Evolutionary conservation across 2,113 vertebrate species (phyloP), one percentile per base, ranked within the genome.

Genomic region (Corythoichthys intestinalis): DNA sequence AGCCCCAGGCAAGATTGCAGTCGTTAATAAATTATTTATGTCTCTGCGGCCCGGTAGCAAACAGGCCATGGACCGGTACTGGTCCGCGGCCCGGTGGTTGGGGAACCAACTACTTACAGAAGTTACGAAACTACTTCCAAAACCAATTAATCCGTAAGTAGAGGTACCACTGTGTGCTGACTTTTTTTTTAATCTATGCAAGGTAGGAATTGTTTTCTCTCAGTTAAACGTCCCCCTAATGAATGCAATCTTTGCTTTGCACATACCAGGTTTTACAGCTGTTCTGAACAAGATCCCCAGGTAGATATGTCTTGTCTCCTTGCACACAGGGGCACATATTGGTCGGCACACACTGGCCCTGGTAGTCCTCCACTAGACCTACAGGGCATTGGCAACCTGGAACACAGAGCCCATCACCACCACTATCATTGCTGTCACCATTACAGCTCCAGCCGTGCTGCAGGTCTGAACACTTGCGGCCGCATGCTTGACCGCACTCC

Each of bases 191-290:
- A 28, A 28, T 28, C 41, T 44, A 44, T 44, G 6, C 41, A 44
- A 44, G 1, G 6, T 1, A 44, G 4, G 3, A 44, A 5, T 44
- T 44, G 41, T 2, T 6, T 1, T 44, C 41, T 5, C 3, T 44
- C 41, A 44, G 9, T 8, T 44, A 44, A 44, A 44, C 9, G 41
- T 7, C 1, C 6, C 41, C 9, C 41, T 44, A 44, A 44, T 44
- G 3, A 44, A 17, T 58, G 1, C 37, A 15, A 39, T 61, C 2
- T 41, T 61, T 3, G 38, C 2, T 28, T 13, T 0, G 6, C 1
- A 73, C 93, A 15, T 83, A 97, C 95, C 95, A 98, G 75, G 49
- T 79, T 15, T 92, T 95, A 85, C 95, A 98, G 84, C 81, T 89
- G 67, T 84, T 86, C 20, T 69, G 77, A 10, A 91, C 67, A 2